These are phyloP conservation scores for Callaeas wilsoni DNA, from an alignment of 2,113 vertebrate genomes.

Conservation along the genomic window DNA sequence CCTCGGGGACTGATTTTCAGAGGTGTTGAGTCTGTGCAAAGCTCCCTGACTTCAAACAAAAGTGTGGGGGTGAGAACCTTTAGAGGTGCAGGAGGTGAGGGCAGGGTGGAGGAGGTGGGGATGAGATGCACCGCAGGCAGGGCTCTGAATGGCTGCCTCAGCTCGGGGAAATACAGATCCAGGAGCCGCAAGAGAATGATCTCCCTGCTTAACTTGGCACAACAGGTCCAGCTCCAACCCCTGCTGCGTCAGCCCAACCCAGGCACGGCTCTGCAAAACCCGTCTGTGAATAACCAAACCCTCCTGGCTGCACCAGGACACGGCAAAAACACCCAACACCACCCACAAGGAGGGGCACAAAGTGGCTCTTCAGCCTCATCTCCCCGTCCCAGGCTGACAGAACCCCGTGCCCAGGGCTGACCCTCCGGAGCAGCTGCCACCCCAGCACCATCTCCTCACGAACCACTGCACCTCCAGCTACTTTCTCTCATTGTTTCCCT, in stretches of 20 bases:
- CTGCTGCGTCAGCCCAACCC: not conserved
- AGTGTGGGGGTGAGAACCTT: not conserved
- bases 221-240: not conserved
- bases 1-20: not conserved
- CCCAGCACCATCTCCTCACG: not conserved
- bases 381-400: not conserved
- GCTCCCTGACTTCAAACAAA: not conserved
- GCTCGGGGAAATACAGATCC: not conserved
- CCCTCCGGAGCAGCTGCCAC: not conserved
- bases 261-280: not conserved
- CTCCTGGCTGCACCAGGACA: not conserved
- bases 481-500: constrained; percentile 8
- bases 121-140: not conserved
- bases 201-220: not conserved
- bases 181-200: not conserved
- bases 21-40: not conserved
- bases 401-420: not conserved
- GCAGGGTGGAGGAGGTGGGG: not conserved
- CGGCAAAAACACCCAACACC: not conserved
- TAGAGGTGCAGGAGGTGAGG: not conserved
- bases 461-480: not conserved
- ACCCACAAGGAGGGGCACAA: not conserved
- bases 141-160: not conserved
- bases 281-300: not conserved
- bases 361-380: not conserved